Conservation (phyloP, 2,797 vertebrate species). For the Coccyzus lansbergi region DNA sequence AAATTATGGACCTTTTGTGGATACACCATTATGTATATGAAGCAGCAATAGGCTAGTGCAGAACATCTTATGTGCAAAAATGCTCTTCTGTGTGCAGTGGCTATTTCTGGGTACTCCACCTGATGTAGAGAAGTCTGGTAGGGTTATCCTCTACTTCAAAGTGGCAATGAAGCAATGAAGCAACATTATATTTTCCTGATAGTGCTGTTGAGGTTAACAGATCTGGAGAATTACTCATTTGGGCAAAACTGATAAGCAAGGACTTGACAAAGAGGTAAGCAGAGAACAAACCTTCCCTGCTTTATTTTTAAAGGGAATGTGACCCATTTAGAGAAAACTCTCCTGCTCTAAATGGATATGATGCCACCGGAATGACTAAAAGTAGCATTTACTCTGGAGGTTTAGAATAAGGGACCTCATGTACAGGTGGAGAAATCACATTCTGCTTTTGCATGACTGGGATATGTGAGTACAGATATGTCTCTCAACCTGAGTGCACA, state of each 20-base stretch:
- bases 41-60: neutral
- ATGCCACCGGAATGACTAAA: neutral
- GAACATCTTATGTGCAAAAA: neutral
- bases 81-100: neutral
- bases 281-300: neutral
- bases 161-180: neutral
- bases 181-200: neutral
- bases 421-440: neutral
- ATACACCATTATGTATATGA: rapidly evolving
- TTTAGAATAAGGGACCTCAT: neutral
- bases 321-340: neutral
- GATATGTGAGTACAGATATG: neutral
- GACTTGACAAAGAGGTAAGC: neutral
- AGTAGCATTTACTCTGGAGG: neutral
- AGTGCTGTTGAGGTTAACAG: neutral
- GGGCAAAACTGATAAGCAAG: neutral
- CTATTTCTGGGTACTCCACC: neutral
- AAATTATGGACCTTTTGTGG: neutral
- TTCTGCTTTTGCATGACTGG: neutral
- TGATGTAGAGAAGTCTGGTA: neutral
- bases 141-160: rapidly evolving
- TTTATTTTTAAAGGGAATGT: neutral
- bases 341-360: neutral
- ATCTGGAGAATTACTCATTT: neutral
- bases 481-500: neutral